These are phyloP conservation scores for Cervus canadensis DNA, from an alignment of 2,113 vertebrate species.

Conservation along the genomic window DNA sequence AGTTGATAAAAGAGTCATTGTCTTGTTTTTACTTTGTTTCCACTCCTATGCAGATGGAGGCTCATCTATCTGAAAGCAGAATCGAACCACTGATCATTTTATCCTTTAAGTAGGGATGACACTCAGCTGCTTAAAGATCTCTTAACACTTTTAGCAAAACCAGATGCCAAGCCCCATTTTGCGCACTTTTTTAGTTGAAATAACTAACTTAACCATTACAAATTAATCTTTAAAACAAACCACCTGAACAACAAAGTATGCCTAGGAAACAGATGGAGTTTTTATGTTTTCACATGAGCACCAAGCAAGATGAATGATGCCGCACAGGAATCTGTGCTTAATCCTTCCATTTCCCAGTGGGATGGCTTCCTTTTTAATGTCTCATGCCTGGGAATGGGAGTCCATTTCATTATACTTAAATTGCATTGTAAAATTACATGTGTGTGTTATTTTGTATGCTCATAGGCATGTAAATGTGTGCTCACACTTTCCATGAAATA, in stretches of 20 bases:
- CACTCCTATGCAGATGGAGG: neutral
- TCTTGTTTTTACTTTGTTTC: slow-evolving; percentile 17
- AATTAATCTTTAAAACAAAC: slow-evolving; percentile 67
- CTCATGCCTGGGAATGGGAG: neutral
- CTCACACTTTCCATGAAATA: neutral
- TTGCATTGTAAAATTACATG: slow-evolving; percentile 1
- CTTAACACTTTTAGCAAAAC: slow-evolving; percentile 59
- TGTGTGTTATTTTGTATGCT: neutral
- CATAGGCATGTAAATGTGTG: neutral
- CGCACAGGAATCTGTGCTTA: neutral
- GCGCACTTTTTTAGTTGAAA: slow-evolving; percentile 28
- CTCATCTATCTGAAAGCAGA: neutral
- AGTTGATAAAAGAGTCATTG: neutral
- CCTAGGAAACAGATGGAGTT: neutral
- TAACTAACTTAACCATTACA: slow-evolving; percentile 46
- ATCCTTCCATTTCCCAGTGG: neutral
- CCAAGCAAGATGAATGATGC: slow-evolving; percentile 34
- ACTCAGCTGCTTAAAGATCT: slow-evolving; percentile 43
- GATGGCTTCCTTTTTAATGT: slow-evolving; percentile 42
- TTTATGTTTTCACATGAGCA: slow-evolving; percentile 37
- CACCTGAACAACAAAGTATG: slow-evolving; percentile 23
- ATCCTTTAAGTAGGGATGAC: neutral
- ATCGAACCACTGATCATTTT: slow-evolving; percentile 7
- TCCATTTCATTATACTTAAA: neutral
- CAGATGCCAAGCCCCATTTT: slow-evolving; percentile 37